phyloP scores from a whole-genome alignment of 2,888 invertebrate species.

The Odontocerum albicorne region DNA sequence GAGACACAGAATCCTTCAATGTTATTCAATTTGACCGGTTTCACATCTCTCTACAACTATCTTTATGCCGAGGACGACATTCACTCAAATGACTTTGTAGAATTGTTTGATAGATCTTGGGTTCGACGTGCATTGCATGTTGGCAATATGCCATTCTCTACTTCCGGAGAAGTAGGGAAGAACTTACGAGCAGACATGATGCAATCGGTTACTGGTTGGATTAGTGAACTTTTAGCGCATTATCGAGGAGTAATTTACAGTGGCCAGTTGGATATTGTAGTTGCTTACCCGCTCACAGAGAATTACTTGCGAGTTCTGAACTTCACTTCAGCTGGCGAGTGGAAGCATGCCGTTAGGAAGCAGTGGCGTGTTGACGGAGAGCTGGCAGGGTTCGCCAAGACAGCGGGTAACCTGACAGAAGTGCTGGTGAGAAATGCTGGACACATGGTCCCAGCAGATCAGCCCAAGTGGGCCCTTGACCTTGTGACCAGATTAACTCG shows the following conservation, averaged over 20 bases:
- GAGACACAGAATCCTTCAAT: constrained; percentile 59
- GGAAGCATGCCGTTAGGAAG: constrained; percentile 65
- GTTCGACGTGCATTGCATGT: constrained; percentile 81
- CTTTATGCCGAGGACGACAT: constrained; percentile 62
- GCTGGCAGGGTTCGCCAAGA: constrained; percentile 76
- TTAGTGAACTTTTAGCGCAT: constrained; percentile 66
- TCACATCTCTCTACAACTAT: constrained; percentile 75
- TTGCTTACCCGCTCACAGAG: constrained; percentile 83
- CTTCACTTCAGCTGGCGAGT: constrained; percentile 67
- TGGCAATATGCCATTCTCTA: constrained; percentile 73
- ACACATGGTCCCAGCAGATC: constrained; percentile 80
- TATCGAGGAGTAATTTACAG: constrained; percentile 81
- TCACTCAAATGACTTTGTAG: constrained; percentile 43
- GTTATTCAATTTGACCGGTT: constrained; percentile 76
- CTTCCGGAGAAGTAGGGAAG: constrained; percentile 64
- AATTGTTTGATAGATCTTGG: constrained; percentile 57
- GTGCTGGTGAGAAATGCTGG: constrained; percentile 78
- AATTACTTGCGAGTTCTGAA: constrained; percentile 73
- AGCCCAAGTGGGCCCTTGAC: constrained; percentile 75
- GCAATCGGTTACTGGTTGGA: constrained; percentile 75
- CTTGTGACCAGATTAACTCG: constrained; percentile 70
- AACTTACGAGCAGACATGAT: constrained; percentile 76
- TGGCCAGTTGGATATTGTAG: constrained; percentile 90
- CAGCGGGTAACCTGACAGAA: constrained; percentile 71
- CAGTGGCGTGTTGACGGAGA: constrained; percentile 70